Percentiles rank a stretch among this genome's conserved stretches.
phyloP scores from a whole-genome alignment of 2,888 invertebrate species.

The Scaptodrosophila latifasciaeformis region DNA sequence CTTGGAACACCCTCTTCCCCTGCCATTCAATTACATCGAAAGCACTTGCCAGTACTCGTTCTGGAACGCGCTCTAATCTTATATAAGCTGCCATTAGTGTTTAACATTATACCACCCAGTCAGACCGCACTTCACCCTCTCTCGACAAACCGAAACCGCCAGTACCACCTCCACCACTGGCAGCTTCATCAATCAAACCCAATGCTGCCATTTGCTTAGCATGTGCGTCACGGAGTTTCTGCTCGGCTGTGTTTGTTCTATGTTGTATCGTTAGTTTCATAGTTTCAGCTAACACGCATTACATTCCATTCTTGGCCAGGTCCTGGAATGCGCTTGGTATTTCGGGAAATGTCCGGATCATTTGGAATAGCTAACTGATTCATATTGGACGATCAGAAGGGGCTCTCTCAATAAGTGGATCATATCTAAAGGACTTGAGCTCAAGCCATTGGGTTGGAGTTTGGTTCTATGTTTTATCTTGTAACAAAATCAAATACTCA shows the following conservation, averaged over 20 bases:
- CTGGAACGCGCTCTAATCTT: conserved; percentile 46
- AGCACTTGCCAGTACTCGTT: neutral
- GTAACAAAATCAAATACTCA: too few relatives aligned
- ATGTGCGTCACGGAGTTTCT: conserved; percentile 10
- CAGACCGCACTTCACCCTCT: conserved; percentile 8
- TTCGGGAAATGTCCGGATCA: neutral
- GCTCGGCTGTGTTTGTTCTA: neutral
- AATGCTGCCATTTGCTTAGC: conserved; percentile 30
- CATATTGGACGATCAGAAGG: too few relatives aligned
- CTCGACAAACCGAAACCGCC: neutral
- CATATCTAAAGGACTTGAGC: too few relatives aligned
- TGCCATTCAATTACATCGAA: neutral
- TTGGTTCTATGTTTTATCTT: too few relatives aligned
- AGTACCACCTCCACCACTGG: neutral
- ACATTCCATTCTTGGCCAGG: too few relatives aligned
- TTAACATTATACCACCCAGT: conserved; percentile 45
- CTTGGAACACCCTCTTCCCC: conserved; percentile 19
- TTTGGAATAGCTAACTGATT: too few relatives aligned
- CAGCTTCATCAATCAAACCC: conserved; percentile 61
- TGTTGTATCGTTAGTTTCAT: neutral
- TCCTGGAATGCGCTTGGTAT: too few relatives aligned
- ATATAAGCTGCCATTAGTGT: conserved; percentile 68
- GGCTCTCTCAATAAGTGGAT: too few relatives aligned
- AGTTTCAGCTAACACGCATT: too few relatives aligned
- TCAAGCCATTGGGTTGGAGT: too few relatives aligned